Percentiles rank a stretch among this genome's conserved stretches.
Conservation (phyloP, 2,113 vertebrate genomes). For the Agapornis roseicollis region DNA sequence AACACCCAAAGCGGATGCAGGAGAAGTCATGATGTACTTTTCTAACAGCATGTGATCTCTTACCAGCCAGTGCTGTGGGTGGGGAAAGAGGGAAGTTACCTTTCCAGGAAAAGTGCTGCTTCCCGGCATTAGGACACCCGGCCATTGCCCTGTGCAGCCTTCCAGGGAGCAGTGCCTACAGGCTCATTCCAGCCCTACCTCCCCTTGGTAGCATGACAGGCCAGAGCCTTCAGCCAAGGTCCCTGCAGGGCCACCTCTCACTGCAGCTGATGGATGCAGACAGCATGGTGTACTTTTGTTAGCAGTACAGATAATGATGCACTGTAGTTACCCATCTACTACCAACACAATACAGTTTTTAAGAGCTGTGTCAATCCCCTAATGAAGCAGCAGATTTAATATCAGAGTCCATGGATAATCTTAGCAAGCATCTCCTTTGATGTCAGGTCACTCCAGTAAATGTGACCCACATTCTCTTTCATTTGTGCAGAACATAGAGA, state of each 20-base stretch:
- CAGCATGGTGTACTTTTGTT: rapidly evolving
- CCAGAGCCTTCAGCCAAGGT: background rate
- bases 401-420: background rate
- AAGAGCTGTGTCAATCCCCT: background rate
- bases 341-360: background rate
- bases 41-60: background rate
- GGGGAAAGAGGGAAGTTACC: background rate
- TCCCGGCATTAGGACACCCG: rapidly evolving
- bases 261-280: background rate
- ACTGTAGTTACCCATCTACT: background rate
- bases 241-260: background rate
- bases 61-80: background rate
- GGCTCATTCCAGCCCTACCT: background rate
- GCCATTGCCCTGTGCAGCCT: rapidly evolving
- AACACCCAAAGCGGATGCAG: background rate
- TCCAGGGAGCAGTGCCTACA: background rate
- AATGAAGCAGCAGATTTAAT: background rate
- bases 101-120: background rate
- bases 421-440: background rate
- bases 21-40: background rate
- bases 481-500: background rate
- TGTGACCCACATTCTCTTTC: background rate
- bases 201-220: background rate
- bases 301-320: background rate
- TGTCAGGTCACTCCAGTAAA: background rate